A percentile compares a stretch with the other conserved stretches of the same genome.
phyloP scores from a whole-genome alignment of 2,888 invertebrate genomes.

The Drosophila anomelani region DNA sequence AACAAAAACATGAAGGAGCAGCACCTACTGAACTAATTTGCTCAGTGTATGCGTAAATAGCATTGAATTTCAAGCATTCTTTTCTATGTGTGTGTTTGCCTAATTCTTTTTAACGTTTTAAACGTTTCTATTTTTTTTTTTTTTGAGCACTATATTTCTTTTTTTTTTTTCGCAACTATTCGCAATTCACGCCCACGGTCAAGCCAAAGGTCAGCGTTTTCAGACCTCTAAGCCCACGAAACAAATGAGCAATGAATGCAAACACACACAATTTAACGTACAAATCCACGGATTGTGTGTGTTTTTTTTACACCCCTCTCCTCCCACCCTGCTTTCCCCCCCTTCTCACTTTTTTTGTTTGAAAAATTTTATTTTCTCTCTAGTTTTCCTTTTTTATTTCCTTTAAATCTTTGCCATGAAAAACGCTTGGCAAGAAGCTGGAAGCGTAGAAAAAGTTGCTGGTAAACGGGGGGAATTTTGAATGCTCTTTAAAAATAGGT shows the following conservation, averaged over 20 bases:
- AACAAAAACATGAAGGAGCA: constrained; percentile 42
- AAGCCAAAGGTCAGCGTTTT: constrained; percentile 69
- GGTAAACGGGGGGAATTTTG: not conserved
- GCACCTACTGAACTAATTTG: constrained; percentile 81
- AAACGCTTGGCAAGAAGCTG: constrained; percentile 19
- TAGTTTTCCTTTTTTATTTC: constrained; percentile 15
- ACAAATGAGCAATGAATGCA: constrained; percentile 40
- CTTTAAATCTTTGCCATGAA: constrained; percentile 18
- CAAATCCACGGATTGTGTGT: constrained; percentile 11
- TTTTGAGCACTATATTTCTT: constrained; percentile 6
- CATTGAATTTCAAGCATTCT: constrained; percentile 65
- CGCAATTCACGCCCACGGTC: constrained; percentile 73
- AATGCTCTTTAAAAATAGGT: not conserved
- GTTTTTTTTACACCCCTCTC: not conserved
- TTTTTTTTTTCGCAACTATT: constrained; percentile 45
- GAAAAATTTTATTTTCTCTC: constrained; percentile 47
- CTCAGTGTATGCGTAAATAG: constrained; percentile 60
- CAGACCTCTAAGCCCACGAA: constrained; percentile 28
- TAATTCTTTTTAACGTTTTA: constrained; percentile 9
- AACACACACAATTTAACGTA: constrained; percentile 15
- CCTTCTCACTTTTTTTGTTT: not conserved
- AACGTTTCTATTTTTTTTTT: constrained; percentile 9
- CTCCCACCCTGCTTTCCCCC: no score
- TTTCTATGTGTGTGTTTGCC: constrained; percentile 19
- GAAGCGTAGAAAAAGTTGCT: not conserved